These are phyloP conservation scores for Pogonocichla stellata DNA, from an alignment of 2,113 vertebrate species.

Conservation along the genomic window DNA sequence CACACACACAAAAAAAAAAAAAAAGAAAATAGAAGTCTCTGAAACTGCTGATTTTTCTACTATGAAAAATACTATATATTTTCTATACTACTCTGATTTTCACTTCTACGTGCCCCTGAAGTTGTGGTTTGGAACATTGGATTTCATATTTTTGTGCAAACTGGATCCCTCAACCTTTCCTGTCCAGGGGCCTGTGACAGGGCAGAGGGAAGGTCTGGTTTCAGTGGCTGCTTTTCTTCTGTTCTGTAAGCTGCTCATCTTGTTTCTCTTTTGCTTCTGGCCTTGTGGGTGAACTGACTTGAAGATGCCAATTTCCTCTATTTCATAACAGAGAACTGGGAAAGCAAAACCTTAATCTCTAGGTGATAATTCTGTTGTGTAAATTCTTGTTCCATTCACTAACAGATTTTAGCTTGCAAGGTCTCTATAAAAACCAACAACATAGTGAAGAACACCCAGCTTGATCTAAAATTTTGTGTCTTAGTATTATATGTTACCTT, in stretches of 20 bases:
- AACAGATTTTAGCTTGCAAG: neutral
- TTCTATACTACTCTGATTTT: neutral
- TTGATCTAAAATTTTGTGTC: neutral
- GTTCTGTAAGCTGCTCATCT: neutral
- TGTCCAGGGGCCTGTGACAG: neutral
- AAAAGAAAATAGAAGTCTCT: neutral
- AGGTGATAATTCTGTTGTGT: neutral
- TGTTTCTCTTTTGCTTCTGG: slow-evolving; percentile 16
- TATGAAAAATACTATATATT: too few species aligned
- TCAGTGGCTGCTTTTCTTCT: neutral
- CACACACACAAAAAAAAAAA: neutral
- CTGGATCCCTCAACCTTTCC: neutral
- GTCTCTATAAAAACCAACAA: neutral
- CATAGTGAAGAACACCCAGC: neutral
- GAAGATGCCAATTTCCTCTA: neutral
- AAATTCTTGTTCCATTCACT: neutral
- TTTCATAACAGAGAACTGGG: neutral
- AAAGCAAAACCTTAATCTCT: neutral
- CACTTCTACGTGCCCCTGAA: neutral
- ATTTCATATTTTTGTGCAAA: neutral
- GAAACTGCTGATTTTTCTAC: neutral
- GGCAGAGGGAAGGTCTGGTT: neutral
- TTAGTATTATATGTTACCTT: neutral
- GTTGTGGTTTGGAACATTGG: neutral
- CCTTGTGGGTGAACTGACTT: neutral